Evolutionary conservation across 2,888 invertebrate species (phyloP), one percentile per base, ranked within the genome.

Genomic region (Tanytarsus gracilentus): DNA sequence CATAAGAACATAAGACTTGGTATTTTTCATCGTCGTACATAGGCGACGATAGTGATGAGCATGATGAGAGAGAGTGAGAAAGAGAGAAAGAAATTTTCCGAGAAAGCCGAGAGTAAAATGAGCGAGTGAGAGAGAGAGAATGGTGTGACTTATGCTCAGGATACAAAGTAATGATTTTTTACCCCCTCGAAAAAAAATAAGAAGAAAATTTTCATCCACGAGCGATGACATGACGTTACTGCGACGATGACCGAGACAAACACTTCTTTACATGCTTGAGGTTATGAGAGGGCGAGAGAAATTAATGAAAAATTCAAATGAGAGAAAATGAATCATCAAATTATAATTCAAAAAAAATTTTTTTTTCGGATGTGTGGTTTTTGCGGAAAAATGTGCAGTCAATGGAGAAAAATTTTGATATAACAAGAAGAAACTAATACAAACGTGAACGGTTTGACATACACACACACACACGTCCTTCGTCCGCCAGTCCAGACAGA

Each of bases 401-500:
- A 55, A 55, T 55, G 55, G 40, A 44, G 16, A 36, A 36, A 36
- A 36, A 21, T 33, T 52, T 18, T 51, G 30, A 30, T 52, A 30
- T 52, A 11, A 8, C 8, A 21, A 21, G 21, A 44, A 44, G 7
- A 5, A 7, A 30, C 52, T 33, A 52, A 52, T 30, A 52, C 30
- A 52, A 52, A 9, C 7, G 18, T 39, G 14, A 39, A 29, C 5
- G 9, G 9, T 29, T 29, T 29, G n/a, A n/a, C n/a, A n/a, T n/a
- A 7, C 9, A 18, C 40, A 40, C 14, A 39, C 40, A 40, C 44
- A 21, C 21, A 18, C 44, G 18, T 18, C 36, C 11, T 23, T 23
- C 18, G 44, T 44, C n/a, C n/a, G n/a, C n/a, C n/a, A 49, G 26
- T 26, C 55, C 55, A 55, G 55, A 55, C 55, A 55, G 55, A 55